phyloP scores from a whole-genome alignment of 2,797 vertebrate species.

The Malacoctenus gilli region DNA sequence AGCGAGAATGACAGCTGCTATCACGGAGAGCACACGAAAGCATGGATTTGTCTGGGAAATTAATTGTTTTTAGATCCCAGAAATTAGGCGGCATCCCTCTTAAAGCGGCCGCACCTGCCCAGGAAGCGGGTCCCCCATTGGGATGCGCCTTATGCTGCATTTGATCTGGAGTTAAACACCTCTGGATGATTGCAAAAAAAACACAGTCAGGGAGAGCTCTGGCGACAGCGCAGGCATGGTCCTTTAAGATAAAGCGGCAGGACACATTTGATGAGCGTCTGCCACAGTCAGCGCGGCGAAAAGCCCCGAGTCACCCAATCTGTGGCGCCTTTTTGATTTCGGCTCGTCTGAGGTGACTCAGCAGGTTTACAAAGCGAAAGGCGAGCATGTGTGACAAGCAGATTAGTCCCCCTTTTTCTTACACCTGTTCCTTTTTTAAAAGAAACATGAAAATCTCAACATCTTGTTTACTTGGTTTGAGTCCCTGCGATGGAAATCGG shows the following conservation, averaged over 20 bases:
- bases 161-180: no score
- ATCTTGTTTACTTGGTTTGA: constrained; percentile 61
- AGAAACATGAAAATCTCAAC: constrained; percentile 48
- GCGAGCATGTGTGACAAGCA: constrained; percentile 47
- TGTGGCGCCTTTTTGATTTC: constrained; percentile 55
- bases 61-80: no score
- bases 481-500: constrained; percentile 61
- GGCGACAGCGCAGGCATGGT: constrained; percentile 20
- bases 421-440: constrained; percentile 52
- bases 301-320: constrained; percentile 37
- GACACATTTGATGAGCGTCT: constrained; percentile 42
- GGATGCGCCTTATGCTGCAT: no score
- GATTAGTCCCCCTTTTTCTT: constrained; percentile 63
- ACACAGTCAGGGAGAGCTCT: no score
- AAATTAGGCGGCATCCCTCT: no score
- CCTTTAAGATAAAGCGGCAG: constrained; percentile 41
- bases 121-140: no score
- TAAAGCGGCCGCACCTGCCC: no score
- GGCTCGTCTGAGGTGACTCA: constrained; percentile 52
- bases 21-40: no score
- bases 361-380: constrained; percentile 40
- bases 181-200: no score
- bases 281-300: no score
- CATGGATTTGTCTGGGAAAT: no score
- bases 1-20: no score